Base-by-base conservation (phyloP, 2,888 invertebrate genomes). In the Caenorhabditis auriculariae region DNA sequence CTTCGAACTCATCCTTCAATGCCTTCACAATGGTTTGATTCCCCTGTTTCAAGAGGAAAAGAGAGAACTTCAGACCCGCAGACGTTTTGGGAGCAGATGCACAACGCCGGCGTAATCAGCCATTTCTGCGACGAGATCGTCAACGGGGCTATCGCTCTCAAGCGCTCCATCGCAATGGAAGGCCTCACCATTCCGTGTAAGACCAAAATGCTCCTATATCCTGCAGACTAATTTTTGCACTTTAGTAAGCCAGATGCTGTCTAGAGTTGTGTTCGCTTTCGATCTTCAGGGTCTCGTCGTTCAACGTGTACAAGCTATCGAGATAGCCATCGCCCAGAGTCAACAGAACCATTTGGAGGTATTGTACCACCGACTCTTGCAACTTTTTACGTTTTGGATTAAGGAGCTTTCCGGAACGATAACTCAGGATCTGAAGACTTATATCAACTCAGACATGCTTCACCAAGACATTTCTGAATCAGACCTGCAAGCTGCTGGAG, bases 121-220 rank as follows among this genome's bases (percentile, higher is more conserved):
- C 54, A 57, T 29, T 62, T 62, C 24, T 54, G 54, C 32, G 62
- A 62, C 28, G 62, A 62, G 27, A 50, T 62, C n/a, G 58, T 62
- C 15, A 37, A 52, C 19, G 48, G 50, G 32, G 58, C 58, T 3
- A 54, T 62, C 49, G 58, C 52, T 26, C 27, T 62, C 32, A 62
- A 62, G 41, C 57, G 58, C 21, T n/a, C n/a, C n/a, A 24, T 43
- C 4, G 48, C 47, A 4, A 19, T 54, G 19, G 48, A 54, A 15
- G 28, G 3, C 23, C 9, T 44, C 6, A 21, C 49, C 19, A 28
- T 61, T 19, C 50, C 29, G n/a, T n/a, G n/a, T n/a, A n/a, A n/a
- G n/a, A n/a, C n/a, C n/a, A n/a, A n/a, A n/a, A n/a, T n/a, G n/a
- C n/a, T n/a, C n/a, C n/a, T n/a, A n/a, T n/a, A n/a, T n/a, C n/a